phyloP scores from a whole-genome alignment of 2,113 vertebrate species.

The Pseudorectes ferrugineus region DNA sequence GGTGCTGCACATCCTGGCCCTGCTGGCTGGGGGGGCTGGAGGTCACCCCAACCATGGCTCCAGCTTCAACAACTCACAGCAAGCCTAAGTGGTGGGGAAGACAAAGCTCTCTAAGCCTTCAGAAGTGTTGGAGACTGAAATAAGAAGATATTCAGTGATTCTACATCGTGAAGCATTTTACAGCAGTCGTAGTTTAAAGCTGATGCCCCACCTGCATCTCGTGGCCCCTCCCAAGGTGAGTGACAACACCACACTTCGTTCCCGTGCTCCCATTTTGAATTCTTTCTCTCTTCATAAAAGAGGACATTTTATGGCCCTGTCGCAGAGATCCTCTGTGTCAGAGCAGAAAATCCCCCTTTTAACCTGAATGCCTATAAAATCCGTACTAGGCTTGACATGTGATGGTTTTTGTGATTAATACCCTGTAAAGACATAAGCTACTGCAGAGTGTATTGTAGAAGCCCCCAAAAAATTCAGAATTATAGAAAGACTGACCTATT shows the following conservation, averaged over 20 bases:
- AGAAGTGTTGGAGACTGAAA: background rate
- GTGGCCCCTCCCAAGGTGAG: background rate
- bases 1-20: background rate
- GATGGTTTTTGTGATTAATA: slow-evolving; percentile 14
- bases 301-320: background rate
- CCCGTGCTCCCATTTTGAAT: background rate
- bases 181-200: background rate
- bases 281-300: background rate
- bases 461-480: background rate
- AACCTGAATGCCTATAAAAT: background rate
- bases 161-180: background rate
- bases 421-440: background rate
- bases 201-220: background rate
- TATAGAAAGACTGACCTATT: background rate
- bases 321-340: background rate
- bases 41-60: background rate
- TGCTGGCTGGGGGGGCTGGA: background rate
- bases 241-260: background rate
- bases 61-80: background rate
- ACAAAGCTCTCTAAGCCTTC: background rate
- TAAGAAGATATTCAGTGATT: background rate
- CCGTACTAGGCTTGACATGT: background rate
- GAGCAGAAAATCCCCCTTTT: slow-evolving; percentile 30
- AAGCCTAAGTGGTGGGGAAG: background rate
- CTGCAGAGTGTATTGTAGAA: background rate